These are phyloP conservation scores for Protobothrops flavoviridis DNA, from an alignment of 2,113 vertebrate species.

Conservation along the genomic window DNA sequence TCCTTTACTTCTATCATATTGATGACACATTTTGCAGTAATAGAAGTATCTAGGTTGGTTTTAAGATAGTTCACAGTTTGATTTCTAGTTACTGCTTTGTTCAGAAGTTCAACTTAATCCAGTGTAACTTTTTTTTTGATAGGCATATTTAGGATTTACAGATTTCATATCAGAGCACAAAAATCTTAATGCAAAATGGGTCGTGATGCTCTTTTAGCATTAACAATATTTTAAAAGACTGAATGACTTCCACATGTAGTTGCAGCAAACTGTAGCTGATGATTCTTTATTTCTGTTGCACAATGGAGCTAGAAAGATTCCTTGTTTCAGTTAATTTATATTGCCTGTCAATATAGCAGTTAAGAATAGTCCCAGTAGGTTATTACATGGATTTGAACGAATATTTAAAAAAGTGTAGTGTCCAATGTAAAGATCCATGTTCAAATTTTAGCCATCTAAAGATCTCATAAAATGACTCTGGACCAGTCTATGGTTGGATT, in stretches of 20 bases:
- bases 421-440: neutral
- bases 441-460: neutral
- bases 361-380: conserved; percentile 59
- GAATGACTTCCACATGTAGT: neutral
- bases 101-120: neutral
- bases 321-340: neutral
- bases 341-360: conserved; percentile 73
- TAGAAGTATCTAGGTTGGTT: neutral
- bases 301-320: neutral
- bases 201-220: neutral
- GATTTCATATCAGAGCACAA: neutral
- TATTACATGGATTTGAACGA: conserved; percentile 57
- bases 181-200: neutral
- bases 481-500: neutral
- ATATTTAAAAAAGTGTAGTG: conserved; percentile 51
- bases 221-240: neutral
- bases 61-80: neutral
- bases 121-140: too few relatives aligned
- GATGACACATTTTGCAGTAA: neutral
- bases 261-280: neutral
- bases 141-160: neutral
- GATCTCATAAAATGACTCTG: neutral
- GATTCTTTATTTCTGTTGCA: neutral
- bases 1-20: too few relatives aligned
- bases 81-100: neutral